phyloP scores from a whole-genome alignment of 35 echinoderm and acorn worm genomes.

The Stichopus chloronotus region DNA sequence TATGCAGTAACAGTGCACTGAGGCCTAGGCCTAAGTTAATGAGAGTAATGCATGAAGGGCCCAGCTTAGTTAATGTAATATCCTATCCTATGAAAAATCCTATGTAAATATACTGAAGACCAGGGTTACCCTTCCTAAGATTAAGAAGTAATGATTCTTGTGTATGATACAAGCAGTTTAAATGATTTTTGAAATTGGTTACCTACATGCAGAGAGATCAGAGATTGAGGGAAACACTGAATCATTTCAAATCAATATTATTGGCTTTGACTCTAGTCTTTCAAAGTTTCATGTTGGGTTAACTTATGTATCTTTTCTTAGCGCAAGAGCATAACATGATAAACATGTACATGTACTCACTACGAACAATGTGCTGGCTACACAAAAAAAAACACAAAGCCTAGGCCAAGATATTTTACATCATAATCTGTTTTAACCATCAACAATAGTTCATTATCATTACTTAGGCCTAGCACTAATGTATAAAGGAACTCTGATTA shows the following conservation, averaged over 20 bases:
- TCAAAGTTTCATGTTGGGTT: slow-evolving; percentile 5
- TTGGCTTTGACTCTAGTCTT: background rate
- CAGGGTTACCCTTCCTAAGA: background rate
- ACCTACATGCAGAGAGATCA: slow-evolving; percentile 9
- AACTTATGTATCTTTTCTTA: background rate
- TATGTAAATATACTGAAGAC: background rate
- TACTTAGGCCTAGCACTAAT: no score
- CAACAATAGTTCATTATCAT: no score
- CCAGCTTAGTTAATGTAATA: slow-evolving; percentile 7
- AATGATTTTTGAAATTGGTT: background rate
- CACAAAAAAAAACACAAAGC: no score
- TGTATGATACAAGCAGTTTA: background rate
- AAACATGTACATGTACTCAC: no score
- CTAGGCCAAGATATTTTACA: no score
- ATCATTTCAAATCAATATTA: slow-evolving; percentile 18
- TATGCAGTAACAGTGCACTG: no score
- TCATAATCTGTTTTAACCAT: no score
- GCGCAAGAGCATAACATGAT: no score
- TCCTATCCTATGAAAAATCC: background rate
- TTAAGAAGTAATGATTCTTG: background rate
- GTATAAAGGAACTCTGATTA: no score
- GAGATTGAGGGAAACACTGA: background rate
- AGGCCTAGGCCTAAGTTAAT: no score
- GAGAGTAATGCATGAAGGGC: no score
- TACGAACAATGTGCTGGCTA: no score